Evolutionary conservation across 2,797 vertebrate species (phyloP), one percentile per base, ranked within the genome.

Genomic region (Manis crassicaudata): DNA sequence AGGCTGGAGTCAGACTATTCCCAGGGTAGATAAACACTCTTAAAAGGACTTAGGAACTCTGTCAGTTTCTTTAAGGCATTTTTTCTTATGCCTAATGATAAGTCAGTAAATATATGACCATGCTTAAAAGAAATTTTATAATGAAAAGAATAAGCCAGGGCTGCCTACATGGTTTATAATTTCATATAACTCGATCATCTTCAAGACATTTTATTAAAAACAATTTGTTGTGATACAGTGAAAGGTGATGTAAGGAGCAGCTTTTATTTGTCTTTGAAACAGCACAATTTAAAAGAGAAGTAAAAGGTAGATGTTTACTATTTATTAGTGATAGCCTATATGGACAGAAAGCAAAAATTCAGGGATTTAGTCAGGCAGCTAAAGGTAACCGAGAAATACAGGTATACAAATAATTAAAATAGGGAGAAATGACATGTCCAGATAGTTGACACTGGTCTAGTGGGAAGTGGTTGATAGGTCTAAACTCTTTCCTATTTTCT

Each of bases 241-340:
- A 60, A 79, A 35, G 43, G 32, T 60, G 58, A 0, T 56, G 56
- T 67, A 80, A 79, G 67, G 9, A 11, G 37, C 86, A 43, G 54
- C 27, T 77, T 82, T 95, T 58, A 65, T 56, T 95, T 92, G 27
- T 76, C 75, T 95, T 89, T 88, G 43, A 72, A 80, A 88, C 37
- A 92, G 32, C 62, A 32, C 16, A 20, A 1, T 81, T 20, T 37
- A n/a, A 81, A 91, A 76, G 68, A 29, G 32, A 46, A 46, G 43
- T 68, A 65, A 86, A 81, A 92, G 52, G 43, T 21, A 82, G 20
- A 60, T 20, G n/a, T 58, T 95, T 73, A 68, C n/a, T 73, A 3
- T 75, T 93, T 88, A 56, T 92, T 85, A 75, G 37, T 68, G 46
- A 52, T 35, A 54, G 18, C 17, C 43, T 40, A 0, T 40, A 37